Conservation (phyloP, 1,140 invertebrate genomes). For the Drosophila littoralis region DNA sequence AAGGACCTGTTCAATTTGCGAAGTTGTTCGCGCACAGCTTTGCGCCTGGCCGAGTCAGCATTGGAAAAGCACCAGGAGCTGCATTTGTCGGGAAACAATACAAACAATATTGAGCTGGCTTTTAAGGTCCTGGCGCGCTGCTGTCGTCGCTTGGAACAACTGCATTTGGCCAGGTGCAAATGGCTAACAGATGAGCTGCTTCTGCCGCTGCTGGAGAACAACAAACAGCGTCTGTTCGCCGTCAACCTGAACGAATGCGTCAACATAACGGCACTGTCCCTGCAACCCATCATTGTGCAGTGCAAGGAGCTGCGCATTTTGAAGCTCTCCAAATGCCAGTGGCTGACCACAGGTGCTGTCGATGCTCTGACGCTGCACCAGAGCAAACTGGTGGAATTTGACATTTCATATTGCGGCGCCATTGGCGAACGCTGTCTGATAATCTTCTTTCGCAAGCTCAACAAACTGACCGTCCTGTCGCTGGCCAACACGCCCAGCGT, state of each 20-base stretch:
- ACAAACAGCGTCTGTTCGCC: conserved; percentile 82
- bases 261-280: conserved; percentile 85
- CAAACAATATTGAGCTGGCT: conserved; percentile 55
- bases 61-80: conserved; percentile 62
- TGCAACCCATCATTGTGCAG: conserved; percentile 86
- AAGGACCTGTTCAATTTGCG: conserved; percentile 86
- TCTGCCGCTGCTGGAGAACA: conserved; percentile 85
- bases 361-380: conserved; percentile 86
- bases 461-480: conserved; percentile 85
- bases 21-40: conserved; percentile 85
- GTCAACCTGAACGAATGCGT: conserved; percentile 86
- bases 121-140: conserved; percentile 85
- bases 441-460: conserved; percentile 86
- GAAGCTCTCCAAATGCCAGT: conserved; percentile 85
- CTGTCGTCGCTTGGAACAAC: conserved; percentile 84
- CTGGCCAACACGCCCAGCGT: conserved; percentile 86
- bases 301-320: conserved; percentile 85
- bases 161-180: conserved; percentile 85
- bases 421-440: conserved; percentile 86
- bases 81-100: conserved; percentile 69
- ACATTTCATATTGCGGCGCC: conserved; percentile 85
- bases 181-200: conserved; percentile 85
- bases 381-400: conserved; percentile 86
- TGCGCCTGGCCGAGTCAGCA: conserved; percentile 58
- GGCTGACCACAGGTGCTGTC: conserved; percentile 86